Percentiles rank a stretch among this genome's conserved stretches.
Conservation (phyloP, 30 jellyfish, hydroid and myxozoan species). For the Clytia hemisphaerica region DNA sequence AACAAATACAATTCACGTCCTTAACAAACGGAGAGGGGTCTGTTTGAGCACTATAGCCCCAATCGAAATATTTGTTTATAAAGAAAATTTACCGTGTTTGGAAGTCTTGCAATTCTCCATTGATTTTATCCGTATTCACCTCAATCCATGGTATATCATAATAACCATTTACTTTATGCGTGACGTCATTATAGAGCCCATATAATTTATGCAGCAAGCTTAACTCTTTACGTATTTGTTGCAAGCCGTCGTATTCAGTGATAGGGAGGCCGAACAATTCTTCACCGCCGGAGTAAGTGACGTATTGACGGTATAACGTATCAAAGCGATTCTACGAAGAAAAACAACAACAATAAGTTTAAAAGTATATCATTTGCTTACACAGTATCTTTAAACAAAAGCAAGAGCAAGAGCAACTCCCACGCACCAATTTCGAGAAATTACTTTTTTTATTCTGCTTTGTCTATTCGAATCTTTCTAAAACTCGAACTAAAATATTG, state of each 20-base stretch:
- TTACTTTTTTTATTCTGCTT: too few species aligned
- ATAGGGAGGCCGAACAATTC: constrained; percentile 58
- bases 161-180: constrained; percentile 62
- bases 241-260: constrained; percentile 63
- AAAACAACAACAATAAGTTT: background rate
- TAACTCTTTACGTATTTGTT: constrained; percentile 50
- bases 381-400: too few species aligned
- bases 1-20: too few species aligned
- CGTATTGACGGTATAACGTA: constrained; percentile 51
- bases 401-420: too few species aligned
- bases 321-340: constrained; percentile 69
- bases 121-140: constrained; percentile 61
- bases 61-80: too few species aligned
- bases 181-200: constrained; percentile 61
- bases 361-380: background rate
- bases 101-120: constrained; percentile 60
- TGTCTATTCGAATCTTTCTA: too few species aligned
- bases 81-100: constrained; percentile 45
- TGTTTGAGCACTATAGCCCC: too few species aligned
- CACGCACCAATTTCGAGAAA: too few species aligned
- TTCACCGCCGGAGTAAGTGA: constrained; percentile 67
- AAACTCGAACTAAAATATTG: too few species aligned
- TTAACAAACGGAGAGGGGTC: too few species aligned
- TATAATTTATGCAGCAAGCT: constrained; percentile 55
- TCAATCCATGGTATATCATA: constrained; percentile 78